Conservation (phyloP, 2,797 vertebrate species). For the Artibeus lituratus region DNA sequence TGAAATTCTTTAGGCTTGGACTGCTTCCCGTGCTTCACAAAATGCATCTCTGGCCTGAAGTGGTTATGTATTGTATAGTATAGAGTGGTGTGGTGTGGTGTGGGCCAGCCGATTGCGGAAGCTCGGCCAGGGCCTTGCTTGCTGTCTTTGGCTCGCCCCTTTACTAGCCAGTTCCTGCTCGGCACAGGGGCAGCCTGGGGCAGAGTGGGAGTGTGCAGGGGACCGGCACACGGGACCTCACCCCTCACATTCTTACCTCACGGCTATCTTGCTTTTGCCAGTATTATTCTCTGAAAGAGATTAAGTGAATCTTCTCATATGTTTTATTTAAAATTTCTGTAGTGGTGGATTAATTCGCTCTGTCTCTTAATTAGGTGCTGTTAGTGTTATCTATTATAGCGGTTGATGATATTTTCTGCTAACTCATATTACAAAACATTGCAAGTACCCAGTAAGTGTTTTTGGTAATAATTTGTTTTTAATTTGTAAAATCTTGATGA, state of each 20-base stretch:
- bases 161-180: neutral
- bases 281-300: neutral
- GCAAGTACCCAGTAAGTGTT: neutral
- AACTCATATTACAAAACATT: neutral
- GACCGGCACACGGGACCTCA: neutral
- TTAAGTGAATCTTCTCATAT: neutral
- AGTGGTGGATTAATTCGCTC: neutral
- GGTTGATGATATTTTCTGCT: neutral
- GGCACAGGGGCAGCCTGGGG: no score
- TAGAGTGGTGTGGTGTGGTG: neutral
- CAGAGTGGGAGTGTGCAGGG: neutral
- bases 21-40: neutral
- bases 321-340: neutral
- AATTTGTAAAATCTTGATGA: neutral
- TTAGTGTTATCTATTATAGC: neutral
- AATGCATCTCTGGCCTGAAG: neutral
- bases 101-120: neutral
- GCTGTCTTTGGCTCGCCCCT: rapidly evolving
- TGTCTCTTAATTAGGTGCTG: neutral
- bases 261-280: neutral
- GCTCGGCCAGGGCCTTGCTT: rapidly evolving
- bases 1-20: neutral
- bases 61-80: neutral
- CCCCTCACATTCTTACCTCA: neutral
- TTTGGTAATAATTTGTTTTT: neutral